Evolutionary conservation across 1,140 invertebrate genomes (phyloP), one percentile per base, ranked within the genome.

Genomic region (Onthophagus taurus): DNA sequence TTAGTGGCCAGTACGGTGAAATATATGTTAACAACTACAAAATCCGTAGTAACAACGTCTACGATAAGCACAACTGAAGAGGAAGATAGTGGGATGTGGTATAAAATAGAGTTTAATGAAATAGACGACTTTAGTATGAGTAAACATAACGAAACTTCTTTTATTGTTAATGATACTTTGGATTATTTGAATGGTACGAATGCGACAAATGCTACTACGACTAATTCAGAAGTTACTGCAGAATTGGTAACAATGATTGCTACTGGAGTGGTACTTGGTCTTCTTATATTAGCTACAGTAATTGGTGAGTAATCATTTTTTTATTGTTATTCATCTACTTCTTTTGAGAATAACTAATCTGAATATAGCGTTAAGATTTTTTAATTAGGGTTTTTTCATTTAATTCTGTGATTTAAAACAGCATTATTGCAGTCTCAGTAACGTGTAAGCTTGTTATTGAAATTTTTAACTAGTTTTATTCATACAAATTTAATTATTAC

Each of bases 281-380:
- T 77, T 39, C 66, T 77, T 44, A 77, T 77, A 26, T 64, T 77
- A 45, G 63, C 69, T 31, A 76, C 74, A 18, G 64, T 76, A 31
- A 64, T 76, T 51, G 75, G 75, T 76, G 50, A 71, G 72, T 65
- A 8, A 23, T n/a, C n/a, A 26, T 26, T 26, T 7, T 26, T n/a
- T 26, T n/a, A n/a, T n/a, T n/a, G n/a, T n/a, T n/a, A n/a, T n/a
- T n/a, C n/a, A n/a, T n/a, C n/a, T n/a, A n/a, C n/a, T n/a, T n/a
- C n/a, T n/a, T n/a, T n/a, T n/a, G n/a, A n/a, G n/a, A n/a, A n/a
- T n/a, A n/a, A n/a, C n/a, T n/a, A n/a, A n/a, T n/a, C n/a, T n/a
- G n/a, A n/a, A n/a, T n/a, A n/a, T n/a, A n/a, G n/a, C n/a, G n/a
- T n/a, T n/a, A n/a, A n/a, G n/a, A n/a, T n/a, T n/a, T n/a, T n/a